Base-by-base conservation (phyloP, 2,797 vertebrate genomes). In the Brachymystax lenok region DNA sequence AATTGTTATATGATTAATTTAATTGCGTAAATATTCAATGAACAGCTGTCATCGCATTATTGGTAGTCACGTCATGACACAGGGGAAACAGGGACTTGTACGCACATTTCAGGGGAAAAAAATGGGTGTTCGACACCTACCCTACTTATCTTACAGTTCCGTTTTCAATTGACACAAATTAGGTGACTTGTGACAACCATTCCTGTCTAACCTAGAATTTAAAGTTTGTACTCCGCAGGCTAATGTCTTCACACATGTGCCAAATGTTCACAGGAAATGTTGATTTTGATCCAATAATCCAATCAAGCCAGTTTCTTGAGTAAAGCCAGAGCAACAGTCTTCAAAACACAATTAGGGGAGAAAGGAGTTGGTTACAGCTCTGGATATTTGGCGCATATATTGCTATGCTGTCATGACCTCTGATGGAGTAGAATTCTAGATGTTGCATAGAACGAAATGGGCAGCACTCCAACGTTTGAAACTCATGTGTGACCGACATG, bases 361-460 rank as follows among this genome's bases (percentile, higher is more conserved):
- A 30, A 17, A 17, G 52, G 52, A 35, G 24, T 33, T 50, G 68
- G 19, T 69, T 72, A 16, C 68, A 70, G 33, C 68, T 71, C 69
- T 1, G n/a, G n/a, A 16, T 33, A 19, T 54, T 54, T 33, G 28
- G 27, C 68, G 13, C 5, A 35, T 35, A 35, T 1, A 35, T 35
- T 35, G 33, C 33, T 35, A 28, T 66, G 40, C 54, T 30, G 28
- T 21, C 19, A 30, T 66, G 72, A 61, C 21, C 74, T 77, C 79
- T 84, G 77, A 87, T 78, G 63, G 67, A 82, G 27, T 71, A 77
- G 19, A 79, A 79, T 74, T 81, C 80, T 63, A 86, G 79, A 84
- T 73, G 74, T 82, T 83, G 72, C 64, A 80, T 33, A 77, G 68
- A 83, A 80, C 68, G 67, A 80, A 71, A 74, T 6, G 72, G 78